Base-by-base conservation (phyloP, 2,797 vertebrate genomes). In the Varecia variegata region DNA sequence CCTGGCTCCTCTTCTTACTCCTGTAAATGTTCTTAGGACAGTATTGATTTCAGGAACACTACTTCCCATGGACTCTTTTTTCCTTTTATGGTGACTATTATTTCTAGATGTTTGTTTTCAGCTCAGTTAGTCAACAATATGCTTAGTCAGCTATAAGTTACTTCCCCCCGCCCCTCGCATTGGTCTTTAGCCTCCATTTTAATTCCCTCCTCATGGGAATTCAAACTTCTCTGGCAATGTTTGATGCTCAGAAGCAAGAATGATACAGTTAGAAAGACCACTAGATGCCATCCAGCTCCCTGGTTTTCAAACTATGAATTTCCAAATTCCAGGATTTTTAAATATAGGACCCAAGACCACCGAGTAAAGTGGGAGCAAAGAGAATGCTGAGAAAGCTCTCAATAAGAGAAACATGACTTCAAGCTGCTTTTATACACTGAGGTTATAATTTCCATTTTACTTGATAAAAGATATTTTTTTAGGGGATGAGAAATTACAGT, bases 381-480 rank as follows among this genome's bases (percentile, higher is more conserved):
- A n/a, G 15, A 77, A 58, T 50, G 54, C 32, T 35, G 68, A 94
- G 73, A 71, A 92, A 56, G 27, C 0, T 38, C 73, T 91, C 73
- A 88, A 56, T 25, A 32, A 88, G 77, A 71, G 20, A 47, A 74
- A 60, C 10, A 83, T n/a, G 27, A 74, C 14, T 40, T 88, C 25
- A 84, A 93, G n/a, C 3, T 25, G 20, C 5, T 90, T 97, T 83
- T 86, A 50, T 60, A 95, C 7, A 43, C 11, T 27, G 45, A 62
- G 5, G 8, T 58, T 60, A 14, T 32, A 67, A n/a, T 86, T 94
- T 76, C 35, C 70, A 58, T 92, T 95, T 93, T 43, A 89, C 87
- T 77, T 93, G 30, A 82, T 91, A 87, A 88, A 83, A 88, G 5
- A 81, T 77, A 15, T 74, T 71, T 80, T 43, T 86, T 76, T 71